Conservation (phyloP, 2,888 invertebrate species). For the Drosophila hawaiiensis region DNA sequence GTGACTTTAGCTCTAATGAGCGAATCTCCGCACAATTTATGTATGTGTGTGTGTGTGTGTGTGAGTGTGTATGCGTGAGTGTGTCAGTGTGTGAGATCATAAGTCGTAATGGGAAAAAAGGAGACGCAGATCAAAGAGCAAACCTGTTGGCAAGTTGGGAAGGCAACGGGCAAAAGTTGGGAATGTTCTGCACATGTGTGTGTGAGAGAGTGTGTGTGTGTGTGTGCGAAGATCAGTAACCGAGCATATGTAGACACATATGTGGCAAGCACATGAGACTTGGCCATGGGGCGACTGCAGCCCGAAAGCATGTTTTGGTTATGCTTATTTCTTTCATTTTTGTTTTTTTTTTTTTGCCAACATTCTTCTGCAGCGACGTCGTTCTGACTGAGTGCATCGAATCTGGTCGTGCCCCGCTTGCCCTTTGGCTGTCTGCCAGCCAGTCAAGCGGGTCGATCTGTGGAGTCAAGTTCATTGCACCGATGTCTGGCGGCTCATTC, state of each 20-base stretch:
- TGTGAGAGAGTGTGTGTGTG: constrained; percentile 12
- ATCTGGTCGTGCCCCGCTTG: constrained; percentile 31
- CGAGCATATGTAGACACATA: constrained; percentile 47
- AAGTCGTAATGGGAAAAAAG: constrained; percentile 56
- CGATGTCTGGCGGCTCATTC: constrained; percentile 50
- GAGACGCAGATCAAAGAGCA: constrained; percentile 70
- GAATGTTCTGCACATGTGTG: constrained; percentile 21
- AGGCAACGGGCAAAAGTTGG: background rate
- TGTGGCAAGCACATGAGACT: constrained; percentile 33
- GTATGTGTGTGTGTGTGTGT: constrained; percentile 10
- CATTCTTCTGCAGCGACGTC: constrained; percentile 21
- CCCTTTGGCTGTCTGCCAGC: constrained; percentile 64
- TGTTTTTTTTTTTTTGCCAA: constrained; percentile 34
- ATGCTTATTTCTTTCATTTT: constrained; percentile 24
- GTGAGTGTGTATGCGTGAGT: constrained; percentile 8
- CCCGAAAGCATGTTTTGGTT: constrained; percentile 51
- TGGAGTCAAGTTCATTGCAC: constrained; percentile 74
- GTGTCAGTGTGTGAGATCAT: constrained; percentile 55
- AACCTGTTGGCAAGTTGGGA: constrained; percentile 57
- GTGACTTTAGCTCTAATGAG: constrained; percentile 67
- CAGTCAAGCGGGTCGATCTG: constrained; percentile 74
- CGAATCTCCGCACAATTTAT: constrained; percentile 63
- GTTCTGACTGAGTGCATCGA: constrained; percentile 54
- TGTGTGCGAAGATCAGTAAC: constrained; percentile 51
- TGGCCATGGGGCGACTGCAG: constrained; percentile 19